A percentile compares a stretch with the other conserved stretches of the same genome.
Evolutionary conservation across 2,113 vertebrate genomes (phyloP).

Genomic region (Anhinga anhinga): DNA sequence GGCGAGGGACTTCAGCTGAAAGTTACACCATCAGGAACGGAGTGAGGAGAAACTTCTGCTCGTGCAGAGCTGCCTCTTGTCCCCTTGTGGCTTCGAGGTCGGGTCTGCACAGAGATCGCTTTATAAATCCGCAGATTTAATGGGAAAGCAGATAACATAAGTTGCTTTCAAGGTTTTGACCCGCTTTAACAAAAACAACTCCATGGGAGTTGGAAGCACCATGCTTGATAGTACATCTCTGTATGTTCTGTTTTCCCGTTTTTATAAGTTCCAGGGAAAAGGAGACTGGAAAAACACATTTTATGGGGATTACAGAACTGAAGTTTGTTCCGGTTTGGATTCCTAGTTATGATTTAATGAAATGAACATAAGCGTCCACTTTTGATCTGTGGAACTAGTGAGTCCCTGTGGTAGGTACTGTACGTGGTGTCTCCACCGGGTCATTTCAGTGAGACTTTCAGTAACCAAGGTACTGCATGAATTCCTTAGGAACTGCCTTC

Average conservation of each 20-base stretch:
- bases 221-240: background rate
- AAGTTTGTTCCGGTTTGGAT: background rate
- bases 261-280: background rate
- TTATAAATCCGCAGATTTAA: background rate
- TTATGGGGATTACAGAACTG: background rate
- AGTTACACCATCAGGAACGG: background rate
- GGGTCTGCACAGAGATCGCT: background rate
- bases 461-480: background rate
- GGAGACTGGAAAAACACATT: background rate
- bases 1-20: background rate
- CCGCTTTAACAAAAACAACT: rapidly evolving
- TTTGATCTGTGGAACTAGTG: background rate
- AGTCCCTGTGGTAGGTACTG: background rate
- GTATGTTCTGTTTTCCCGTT: background rate
- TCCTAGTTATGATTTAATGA: background rate
- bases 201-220: rapidly evolving
- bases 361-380: rapidly evolving
- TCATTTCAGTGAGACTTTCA: background rate
- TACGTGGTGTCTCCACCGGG: background rate
- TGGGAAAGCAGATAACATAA: background rate
- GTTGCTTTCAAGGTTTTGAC: background rate
- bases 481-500: background rate
- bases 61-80: background rate
- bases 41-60: too few species aligned
- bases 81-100: background rate